Evolutionary conservation across 2,797 vertebrate genomes (phyloP).

Genomic region (Microchirus variegatus): DNA sequence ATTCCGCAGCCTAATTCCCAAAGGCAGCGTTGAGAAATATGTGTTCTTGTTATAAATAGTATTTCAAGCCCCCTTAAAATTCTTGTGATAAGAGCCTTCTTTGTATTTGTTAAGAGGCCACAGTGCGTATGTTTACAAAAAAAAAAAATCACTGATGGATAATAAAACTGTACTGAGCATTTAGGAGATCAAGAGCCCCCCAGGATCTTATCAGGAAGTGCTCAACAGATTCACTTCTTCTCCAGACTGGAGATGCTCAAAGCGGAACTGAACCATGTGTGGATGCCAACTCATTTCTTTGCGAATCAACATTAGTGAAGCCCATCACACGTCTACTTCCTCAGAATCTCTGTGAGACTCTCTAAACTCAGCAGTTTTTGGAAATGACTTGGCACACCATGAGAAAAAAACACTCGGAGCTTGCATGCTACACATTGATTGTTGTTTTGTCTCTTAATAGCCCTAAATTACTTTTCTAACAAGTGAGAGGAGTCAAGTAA

Average conservation of each 20-base stretch:
- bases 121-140: neutral
- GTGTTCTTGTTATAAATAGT: constrained; percentile 21
- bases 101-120: neutral
- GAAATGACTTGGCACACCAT: constrained; percentile 33
- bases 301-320: constrained; percentile 32
- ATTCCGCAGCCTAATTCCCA: neutral
- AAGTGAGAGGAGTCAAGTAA: constrained; percentile 12
- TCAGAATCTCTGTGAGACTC: constrained; percentile 18
- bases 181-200: neutral
- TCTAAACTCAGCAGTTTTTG: constrained; percentile 54
- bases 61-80: constrained; percentile 8
- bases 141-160: neutral
- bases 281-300: constrained; percentile 35
- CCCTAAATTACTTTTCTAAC: constrained; percentile 6
- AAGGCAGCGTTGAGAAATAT: neutral
- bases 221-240: constrained; percentile 30
- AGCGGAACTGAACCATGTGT: constrained; percentile 34
- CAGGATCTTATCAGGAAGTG: constrained; percentile 2
- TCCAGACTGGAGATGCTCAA: constrained; percentile 10
- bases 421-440: neutral
- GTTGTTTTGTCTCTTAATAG: constrained; percentile 5
- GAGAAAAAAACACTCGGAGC: constrained; percentile 30
- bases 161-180: neutral
- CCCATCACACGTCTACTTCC: constrained; percentile 31
- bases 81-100: constrained; percentile 6